phyloP scores from a whole-genome alignment of 2,797 vertebrate species.

The Cyclura pinguis region DNA sequence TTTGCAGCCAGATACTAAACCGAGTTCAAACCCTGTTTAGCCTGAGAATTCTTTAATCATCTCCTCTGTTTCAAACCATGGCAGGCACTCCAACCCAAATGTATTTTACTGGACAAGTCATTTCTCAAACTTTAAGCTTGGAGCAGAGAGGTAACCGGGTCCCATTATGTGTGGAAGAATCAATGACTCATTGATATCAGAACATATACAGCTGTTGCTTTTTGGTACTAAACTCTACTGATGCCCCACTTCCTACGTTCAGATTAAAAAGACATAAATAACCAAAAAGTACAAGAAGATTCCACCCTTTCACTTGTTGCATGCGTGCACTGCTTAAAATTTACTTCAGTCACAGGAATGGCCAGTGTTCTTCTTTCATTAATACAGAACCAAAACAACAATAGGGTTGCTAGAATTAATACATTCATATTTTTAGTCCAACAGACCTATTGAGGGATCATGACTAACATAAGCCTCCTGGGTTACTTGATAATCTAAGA shows the following conservation, averaged over 20 bases:
- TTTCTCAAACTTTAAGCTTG: not conserved
- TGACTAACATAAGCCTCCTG: accelerated
- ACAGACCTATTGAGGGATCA: not conserved
- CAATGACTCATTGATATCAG: not conserved
- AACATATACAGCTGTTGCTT: not conserved
- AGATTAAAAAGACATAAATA: not conserved
- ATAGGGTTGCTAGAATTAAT: not conserved
- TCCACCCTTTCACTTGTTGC: constrained; percentile 46
- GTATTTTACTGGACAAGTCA: not conserved
- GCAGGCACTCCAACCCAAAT: not conserved
- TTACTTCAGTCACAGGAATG: not conserved
- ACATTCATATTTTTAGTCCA: not conserved
- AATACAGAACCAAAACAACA: not conserved
- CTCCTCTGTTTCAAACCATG: not conserved
- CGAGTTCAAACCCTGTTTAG: not conserved
- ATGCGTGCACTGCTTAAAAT: constrained; percentile 29
- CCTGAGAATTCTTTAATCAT: not conserved
- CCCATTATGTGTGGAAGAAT: not conserved
- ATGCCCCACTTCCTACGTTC: no score
- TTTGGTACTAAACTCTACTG: not conserved
- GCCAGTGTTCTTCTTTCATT: not conserved
- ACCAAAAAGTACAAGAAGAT: not conserved
- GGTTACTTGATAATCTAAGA: not conserved
- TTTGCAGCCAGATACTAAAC: not conserved
- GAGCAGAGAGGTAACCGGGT: not conserved